Base-by-base conservation (phyloP, 1,140 invertebrate species). In the Mesaphorura yosii region DNA sequence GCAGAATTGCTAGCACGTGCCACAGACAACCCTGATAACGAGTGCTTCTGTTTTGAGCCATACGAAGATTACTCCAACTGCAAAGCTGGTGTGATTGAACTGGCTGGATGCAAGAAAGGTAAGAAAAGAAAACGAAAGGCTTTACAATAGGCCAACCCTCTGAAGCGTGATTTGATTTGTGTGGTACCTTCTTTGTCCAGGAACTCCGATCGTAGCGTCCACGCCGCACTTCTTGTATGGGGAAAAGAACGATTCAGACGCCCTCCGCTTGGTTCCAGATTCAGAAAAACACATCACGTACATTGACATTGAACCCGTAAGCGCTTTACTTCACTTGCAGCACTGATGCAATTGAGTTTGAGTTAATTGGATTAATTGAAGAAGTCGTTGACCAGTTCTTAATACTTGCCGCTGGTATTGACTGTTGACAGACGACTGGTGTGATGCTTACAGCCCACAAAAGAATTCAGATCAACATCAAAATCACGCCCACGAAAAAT, bases 241-340 rank as follows among this genome's bases (percentile, higher is more conserved):
- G 3, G 25, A 51, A n/a, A 4, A 12, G n/a, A n/a, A 15, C 23
- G 55, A 59, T 31, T 14, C 79, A 0, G 64, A 76, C 1, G 70
- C 71, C 23, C 79, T 89, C 0, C 88, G 88, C 5, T 65, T 92
- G 0, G 69, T 71, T 47, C 88, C 89, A 0, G 73, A 80, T 50
- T 70, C 76, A 47, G 67, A 76, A 0, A 72, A 83, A 59, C 87
- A 91, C 68, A 75, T 75, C 40, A 82, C 87, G 2, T 70, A 67
- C 31, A 76, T 90, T 50, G 78, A 86, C 63, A 80, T 88, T 64
- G 86, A 91, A 68, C 75, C 81, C 57, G 84, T 86, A 69, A 68
- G 69, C 48, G 23, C 22, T 41, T 7, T 20, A 20, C n/a, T 20
- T n/a, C n/a, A n/a, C n/a, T 22, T 10, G 5, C 41, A 34, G n/a